phyloP scores from a whole-genome alignment of 2,888 invertebrate genomes.

The Aspidiotus rigidus region DNA sequence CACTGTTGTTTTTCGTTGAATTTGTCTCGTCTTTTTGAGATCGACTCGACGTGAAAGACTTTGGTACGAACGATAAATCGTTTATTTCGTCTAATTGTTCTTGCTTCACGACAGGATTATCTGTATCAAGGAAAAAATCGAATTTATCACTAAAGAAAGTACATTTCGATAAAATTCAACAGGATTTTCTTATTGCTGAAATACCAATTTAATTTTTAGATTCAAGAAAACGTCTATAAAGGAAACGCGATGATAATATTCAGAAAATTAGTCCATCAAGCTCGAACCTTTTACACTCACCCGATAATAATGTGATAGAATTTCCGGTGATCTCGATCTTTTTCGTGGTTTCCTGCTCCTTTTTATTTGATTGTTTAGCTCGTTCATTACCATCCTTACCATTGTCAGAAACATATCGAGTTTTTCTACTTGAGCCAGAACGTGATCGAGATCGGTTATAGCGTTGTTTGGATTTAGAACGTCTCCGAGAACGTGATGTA shows the following conservation, averaged over 20 bases:
- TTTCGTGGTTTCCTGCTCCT: background rate
- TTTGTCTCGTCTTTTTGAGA: background rate
- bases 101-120: constrained; percentile 23
- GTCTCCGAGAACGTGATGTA: constrained; percentile 9
- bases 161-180: no score
- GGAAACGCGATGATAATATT: no score
- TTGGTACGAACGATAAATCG: constrained; percentile 15
- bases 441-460: constrained; percentile 12
- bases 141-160: no score
- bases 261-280: no score
- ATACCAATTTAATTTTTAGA: no score
- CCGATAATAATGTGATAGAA: no score
- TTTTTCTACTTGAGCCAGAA: constrained; percentile 6
- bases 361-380: background rate
- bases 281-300: no score
- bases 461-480: constrained; percentile 1
- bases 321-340: no score
- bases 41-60: constrained; percentile 20
- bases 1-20: background rate
- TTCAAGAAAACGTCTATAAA: no score
- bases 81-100: constrained; percentile 25
- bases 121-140: background rate
- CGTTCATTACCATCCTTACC: background rate
- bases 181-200: no score
- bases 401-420: background rate